Conservation (phyloP, 2,888 invertebrate genomes). For the Patella caerulea region DNA sequence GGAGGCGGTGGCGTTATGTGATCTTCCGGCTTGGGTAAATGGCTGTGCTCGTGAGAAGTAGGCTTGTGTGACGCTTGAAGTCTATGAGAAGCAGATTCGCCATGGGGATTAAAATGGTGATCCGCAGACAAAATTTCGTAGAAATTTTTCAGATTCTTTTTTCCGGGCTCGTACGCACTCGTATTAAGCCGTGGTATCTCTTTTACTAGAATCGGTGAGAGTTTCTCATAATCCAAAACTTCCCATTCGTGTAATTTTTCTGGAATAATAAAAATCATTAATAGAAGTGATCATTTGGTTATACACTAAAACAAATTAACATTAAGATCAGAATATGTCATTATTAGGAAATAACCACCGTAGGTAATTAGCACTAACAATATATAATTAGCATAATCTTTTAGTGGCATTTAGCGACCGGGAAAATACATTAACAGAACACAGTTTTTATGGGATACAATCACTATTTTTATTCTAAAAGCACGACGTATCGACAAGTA, state of each 20-base stretch:
- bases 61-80: background rate
- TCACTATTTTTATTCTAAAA: too few relatives aligned
- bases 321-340: too few relatives aligned
- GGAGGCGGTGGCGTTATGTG: background rate
- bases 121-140: slow-evolving; percentile 25
- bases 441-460: too few relatives aligned
- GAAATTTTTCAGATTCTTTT: slow-evolving; percentile 44
- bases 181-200: slow-evolving; percentile 40
- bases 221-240: slow-evolving; percentile 34
- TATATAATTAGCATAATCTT: too few relatives aligned
- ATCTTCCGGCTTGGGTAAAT: background rate
- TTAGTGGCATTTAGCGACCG: too few relatives aligned
- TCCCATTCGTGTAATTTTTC: slow-evolving; percentile 50
- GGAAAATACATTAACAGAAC: too few relatives aligned
- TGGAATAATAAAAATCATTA: slow-evolving; percentile 30
- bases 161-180: slow-evolving; percentile 36
- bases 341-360: too few relatives aligned
- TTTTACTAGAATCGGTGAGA: slow-evolving; percentile 34
- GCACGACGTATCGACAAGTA: too few relatives aligned
- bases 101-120: background rate
- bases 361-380: too few relatives aligned
- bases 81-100: too few relatives aligned
- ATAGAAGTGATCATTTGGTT: too few relatives aligned
- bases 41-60: background rate
- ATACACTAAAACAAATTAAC: too few relatives aligned